phyloP scores from a whole-genome alignment of 2,797 vertebrate species.

The Emydoidea blandingii region DNA sequence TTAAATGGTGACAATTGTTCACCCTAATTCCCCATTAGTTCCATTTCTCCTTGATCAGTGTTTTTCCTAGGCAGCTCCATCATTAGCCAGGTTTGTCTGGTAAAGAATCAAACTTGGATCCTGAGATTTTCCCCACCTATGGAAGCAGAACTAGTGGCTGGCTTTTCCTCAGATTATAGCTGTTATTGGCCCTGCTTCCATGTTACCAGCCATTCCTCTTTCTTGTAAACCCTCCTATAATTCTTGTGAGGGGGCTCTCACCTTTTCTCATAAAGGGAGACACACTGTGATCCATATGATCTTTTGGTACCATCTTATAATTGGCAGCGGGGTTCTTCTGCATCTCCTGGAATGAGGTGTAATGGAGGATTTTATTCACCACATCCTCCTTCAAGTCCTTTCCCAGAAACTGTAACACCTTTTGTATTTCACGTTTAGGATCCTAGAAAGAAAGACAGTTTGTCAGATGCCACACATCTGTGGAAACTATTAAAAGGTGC shows the following conservation, averaged over 20 bases:
- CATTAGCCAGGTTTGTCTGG: background rate
- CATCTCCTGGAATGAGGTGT: conserved; percentile 79
- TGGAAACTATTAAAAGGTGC: background rate
- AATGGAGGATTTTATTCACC: conserved; percentile 69
- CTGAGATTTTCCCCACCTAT: background rate
- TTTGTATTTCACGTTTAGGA: conserved; percentile 50
- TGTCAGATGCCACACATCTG: background rate
- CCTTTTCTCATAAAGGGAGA: conserved; percentile 79
- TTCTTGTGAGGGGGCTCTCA: background rate
- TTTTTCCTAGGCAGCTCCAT: background rate
- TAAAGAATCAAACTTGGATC: background rate
- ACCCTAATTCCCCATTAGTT: background rate
- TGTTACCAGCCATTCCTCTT: background rate
- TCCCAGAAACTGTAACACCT: conserved; percentile 72
- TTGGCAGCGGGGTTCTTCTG: conserved; percentile 76
- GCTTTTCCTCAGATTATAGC: background rate
- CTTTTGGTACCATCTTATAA: conserved; percentile 49
- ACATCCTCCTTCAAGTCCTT: conserved; percentile 60
- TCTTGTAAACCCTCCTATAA: background rate
- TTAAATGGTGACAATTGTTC: background rate
- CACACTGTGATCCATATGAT: conserved; percentile 71
- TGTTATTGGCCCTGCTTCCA: background rate
- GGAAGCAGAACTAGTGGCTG: background rate
- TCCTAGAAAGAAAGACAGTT: conserved; percentile 55
- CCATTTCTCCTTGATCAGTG: background rate